Evolutionary conservation across 2,888 invertebrate species (phyloP), one percentile per base, ranked within the genome.

Genomic region (Bellardia bayeri): DNA sequence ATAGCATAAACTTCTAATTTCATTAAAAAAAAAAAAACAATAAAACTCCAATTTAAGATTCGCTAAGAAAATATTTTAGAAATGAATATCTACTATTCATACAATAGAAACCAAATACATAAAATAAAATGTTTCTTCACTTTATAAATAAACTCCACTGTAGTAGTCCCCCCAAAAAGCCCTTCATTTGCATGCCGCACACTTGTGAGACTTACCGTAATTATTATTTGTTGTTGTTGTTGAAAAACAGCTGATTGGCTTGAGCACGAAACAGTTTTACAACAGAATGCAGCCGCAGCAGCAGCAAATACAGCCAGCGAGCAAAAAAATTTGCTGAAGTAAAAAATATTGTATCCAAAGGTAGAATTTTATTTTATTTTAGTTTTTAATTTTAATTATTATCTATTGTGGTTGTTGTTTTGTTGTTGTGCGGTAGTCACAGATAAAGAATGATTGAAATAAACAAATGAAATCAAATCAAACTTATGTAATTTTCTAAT

Each of bases 221-320:
- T 51, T 63, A 16, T 16, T 78, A 42, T 16, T 40, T 58, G 68
- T 23, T 30, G 23, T 63, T 63, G 64, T 16, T 74, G 54, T 33
- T 51, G 51, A 51, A 63, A 23, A 81, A 51, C 82, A 82, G 86
- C 86, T 86, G 82, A 82, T 68, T 69, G 72, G 16, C 45, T 49
- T 16, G 14, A 72, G 42, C 14, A 71, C 54, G 58, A 72, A 72
- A 66, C n/a, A 33, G 42, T 30, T 68, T 61, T n/a, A 74, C 33
- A 66, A 42, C 79, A 61, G 11, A 49, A 51, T 40, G n/a, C 51
- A 58, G 2, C n/a, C 9, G 37, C 37, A 37, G 37, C 37, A 37
- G 37, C 37, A 37, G 45, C 64, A 78, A 11, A 45, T 51, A 14
- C 37, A 49, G n/a, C 81, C 37, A 49, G n/a, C 81, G 68, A 33